phyloP scores from a whole-genome alignment of 2,797 vertebrate species.

The Myotis daubentonii region DNA sequence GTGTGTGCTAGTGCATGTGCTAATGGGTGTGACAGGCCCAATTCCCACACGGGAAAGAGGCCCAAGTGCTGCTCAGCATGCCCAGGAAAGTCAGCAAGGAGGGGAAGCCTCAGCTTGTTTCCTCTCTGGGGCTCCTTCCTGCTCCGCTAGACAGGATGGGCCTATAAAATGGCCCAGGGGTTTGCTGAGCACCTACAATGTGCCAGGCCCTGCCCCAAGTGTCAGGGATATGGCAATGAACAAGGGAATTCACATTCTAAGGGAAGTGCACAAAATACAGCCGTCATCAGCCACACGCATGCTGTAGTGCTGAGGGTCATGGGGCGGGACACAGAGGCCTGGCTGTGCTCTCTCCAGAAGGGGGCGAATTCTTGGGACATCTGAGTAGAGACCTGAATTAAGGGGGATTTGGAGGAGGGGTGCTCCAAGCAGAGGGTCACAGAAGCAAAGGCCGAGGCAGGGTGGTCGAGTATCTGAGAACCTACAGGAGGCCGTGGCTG shows the following conservation, averaged over 20 bases:
- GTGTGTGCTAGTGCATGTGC: background rate
- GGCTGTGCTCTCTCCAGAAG: background rate
- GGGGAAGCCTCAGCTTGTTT: background rate
- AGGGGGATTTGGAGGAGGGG: background rate
- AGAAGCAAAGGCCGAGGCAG: background rate
- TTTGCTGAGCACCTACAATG: background rate
- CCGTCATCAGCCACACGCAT: background rate
- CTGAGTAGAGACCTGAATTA: background rate
- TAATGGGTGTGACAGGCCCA: background rate
- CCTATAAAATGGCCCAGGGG: background rate
- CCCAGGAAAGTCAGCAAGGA: background rate
- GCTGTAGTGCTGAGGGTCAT: background rate
- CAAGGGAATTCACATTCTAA: background rate
- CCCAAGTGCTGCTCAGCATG: background rate
- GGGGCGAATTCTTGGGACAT: background rate
- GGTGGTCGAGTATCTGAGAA: background rate
- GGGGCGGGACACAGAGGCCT: background rate
- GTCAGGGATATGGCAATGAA: background rate
- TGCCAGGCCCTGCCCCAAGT: background rate
- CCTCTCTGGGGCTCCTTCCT: background rate
- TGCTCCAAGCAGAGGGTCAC: background rate
- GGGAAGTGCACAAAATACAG: background rate
- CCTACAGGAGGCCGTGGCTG: too few species aligned
- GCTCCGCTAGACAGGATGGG: background rate
- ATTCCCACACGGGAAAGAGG: background rate